phyloP scores from a whole-genome alignment of 64 coral and sea anemone genomes.

The Montipora foliosa region DNA sequence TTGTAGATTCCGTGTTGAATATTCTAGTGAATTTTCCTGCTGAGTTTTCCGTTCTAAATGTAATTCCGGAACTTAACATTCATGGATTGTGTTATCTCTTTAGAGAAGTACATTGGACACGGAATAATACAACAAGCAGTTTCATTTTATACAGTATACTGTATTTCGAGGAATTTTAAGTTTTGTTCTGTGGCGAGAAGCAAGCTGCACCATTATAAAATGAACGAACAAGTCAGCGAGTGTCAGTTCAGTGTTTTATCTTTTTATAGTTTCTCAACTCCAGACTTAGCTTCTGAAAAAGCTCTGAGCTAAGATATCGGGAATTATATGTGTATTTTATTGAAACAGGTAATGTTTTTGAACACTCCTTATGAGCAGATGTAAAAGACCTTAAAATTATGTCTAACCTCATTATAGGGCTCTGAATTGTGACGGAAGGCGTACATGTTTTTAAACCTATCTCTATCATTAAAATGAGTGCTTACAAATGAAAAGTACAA shows the following conservation, averaged over 20 bases:
- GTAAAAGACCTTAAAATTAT: neutral
- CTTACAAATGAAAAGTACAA: neutral
- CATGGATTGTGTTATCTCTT: neutral
- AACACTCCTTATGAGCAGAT: neutral
- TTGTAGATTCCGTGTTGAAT: neutral
- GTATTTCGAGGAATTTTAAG: neutral
- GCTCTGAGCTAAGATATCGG: neutral
- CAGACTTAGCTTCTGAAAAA: neutral
- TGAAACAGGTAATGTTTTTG: neutral
- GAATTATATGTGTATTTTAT: slow-evolving; percentile 44
- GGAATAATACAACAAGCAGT: neutral
- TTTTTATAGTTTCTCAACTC: neutral
- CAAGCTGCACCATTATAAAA: too few species aligned
- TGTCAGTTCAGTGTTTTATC: neutral
- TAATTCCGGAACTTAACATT: neutral
- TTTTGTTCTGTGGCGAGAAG: neutral
- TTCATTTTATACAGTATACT: neutral
- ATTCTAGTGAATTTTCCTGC: neutral
- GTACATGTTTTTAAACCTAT: neutral
- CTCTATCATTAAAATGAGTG: neutral
- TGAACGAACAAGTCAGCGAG: too few species aligned
- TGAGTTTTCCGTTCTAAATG: neutral
- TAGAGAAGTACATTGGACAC: slow-evolving; percentile 11
- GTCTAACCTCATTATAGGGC: neutral
- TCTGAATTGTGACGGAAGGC: neutral